phyloP scores from a whole-genome alignment of 2,888 invertebrate genomes.

The Sarcophaga caerulescens region DNA sequence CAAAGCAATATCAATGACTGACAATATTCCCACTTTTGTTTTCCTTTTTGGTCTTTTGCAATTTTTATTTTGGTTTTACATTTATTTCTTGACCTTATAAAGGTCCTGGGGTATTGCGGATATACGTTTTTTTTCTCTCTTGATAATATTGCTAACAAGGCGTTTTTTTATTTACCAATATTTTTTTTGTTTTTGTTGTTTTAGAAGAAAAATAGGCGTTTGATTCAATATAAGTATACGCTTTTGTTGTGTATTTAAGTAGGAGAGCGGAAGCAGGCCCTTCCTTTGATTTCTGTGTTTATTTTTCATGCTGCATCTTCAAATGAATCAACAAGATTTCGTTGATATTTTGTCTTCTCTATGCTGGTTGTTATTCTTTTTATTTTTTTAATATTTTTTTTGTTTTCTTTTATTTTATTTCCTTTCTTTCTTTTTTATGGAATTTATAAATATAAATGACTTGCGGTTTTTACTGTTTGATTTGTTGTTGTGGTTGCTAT shows the following conservation, averaged over 20 bases:
- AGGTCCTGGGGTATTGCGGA: conserved; percentile 12
- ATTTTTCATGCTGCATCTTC: too few relatives aligned
- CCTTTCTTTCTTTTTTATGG: conserved; percentile 67
- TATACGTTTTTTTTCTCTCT: neutral
- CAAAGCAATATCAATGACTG: conserved; percentile 5
- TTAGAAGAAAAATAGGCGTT: conserved; percentile 6
- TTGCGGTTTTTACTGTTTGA: conserved; percentile 69
- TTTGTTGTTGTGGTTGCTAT: conserved; percentile 13
- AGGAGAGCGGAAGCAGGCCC: neutral
- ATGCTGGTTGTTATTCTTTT: conserved; percentile 2
- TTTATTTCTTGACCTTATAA: conserved; percentile 15
- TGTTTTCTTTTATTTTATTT: conserved; percentile 56
- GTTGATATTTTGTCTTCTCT: too few relatives aligned
- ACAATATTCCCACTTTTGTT: conserved; percentile 33
- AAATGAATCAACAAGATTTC: too few relatives aligned
- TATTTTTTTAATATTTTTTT: conserved; percentile 61
- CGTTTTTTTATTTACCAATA: conserved; percentile 1
- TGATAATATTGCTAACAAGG: conserved; percentile 34
- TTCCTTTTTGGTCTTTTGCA: neutral
- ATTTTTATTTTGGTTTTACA: neutral
- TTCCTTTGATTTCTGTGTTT: too few relatives aligned
- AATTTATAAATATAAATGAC: conserved; percentile 81
- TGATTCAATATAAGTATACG: neutral
- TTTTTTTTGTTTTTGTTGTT: neutral
- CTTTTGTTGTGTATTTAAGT: neutral